Evolutionary conservation across 1,140 invertebrate genomes (phyloP).

Genomic region (Aphis craccivora): DNA sequence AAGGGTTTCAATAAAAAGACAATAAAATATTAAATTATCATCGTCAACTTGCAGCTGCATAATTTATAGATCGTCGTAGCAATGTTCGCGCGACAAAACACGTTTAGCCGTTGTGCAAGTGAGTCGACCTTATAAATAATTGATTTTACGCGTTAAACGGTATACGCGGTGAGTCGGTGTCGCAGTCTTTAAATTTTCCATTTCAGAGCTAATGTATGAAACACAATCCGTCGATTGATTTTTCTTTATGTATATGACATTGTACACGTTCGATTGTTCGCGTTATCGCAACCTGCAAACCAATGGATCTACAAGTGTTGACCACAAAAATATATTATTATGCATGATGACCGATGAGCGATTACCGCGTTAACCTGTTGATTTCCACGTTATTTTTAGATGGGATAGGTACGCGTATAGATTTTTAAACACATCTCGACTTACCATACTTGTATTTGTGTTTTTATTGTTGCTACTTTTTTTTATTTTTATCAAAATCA

Average conservation of each 20-base stretch:
- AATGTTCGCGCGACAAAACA: background rate
- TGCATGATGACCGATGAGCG: background rate
- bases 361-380: background rate
- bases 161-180: background rate
- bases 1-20: background rate
- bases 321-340: background rate
- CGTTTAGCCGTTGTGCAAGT: slow-evolving; percentile 9
- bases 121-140: slow-evolving; percentile 14
- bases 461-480: background rate
- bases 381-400: background rate
- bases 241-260: background rate
- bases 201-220: background rate
- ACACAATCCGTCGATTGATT: background rate
- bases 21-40: slow-evolving; percentile 16
- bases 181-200: background rate
- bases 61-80: slow-evolving; percentile 17
- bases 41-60: background rate
- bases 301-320: background rate
- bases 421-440: background rate
- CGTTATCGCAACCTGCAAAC: background rate
- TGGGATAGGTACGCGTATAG: background rate
- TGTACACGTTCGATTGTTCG: background rate
- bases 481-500: background rate
- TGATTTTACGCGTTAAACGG: slow-evolving; percentile 13
- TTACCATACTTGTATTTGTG: background rate